Conservation (phyloP, 1,140 invertebrate genomes). For the Euura lappo region DNA sequence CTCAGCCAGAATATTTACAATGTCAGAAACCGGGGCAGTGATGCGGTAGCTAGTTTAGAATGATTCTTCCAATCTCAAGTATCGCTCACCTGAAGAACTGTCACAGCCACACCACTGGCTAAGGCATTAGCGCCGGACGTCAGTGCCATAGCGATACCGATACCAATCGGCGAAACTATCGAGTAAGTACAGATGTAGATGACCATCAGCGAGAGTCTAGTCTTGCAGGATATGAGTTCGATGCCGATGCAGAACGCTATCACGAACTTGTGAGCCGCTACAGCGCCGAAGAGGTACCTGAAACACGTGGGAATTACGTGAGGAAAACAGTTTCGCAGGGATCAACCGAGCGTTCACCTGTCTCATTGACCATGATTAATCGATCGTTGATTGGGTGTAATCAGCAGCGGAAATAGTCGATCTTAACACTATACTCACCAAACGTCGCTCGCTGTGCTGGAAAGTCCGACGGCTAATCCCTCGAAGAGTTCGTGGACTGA, state of each 20-base stretch:
- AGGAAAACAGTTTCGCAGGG: no score
- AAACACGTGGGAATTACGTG: constrained; percentile 13
- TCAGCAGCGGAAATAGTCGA: background rate
- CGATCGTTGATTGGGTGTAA: background rate
- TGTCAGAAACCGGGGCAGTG: no score
- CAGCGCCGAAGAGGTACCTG: constrained; percentile 81
- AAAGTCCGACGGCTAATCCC: constrained; percentile 87
- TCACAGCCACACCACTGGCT: constrained; percentile 66
- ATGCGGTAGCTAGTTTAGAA: background rate
- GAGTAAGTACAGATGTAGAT: constrained; percentile 80
- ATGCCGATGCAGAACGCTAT: constrained; percentile 87
- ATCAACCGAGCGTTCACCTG: background rate
- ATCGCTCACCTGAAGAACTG: constrained; percentile 48
- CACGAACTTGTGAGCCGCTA: constrained; percentile 88
- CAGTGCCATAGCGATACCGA: constrained; percentile 73
- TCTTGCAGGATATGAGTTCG: constrained; percentile 74
- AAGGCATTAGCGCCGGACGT: constrained; percentile 65
- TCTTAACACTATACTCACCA: constrained; percentile 60
- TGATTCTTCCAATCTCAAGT: background rate
- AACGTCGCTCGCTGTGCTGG: constrained; percentile 70
- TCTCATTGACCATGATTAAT: background rate
- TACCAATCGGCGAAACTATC: constrained; percentile 77
- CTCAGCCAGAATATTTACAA: no score
- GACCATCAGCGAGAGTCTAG: constrained; percentile 66
- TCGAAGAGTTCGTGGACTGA: constrained; percentile 93